Evolutionary conservation across 2,888 invertebrate genomes (phyloP).

Genomic region (Dryomyza anilis): DNA sequence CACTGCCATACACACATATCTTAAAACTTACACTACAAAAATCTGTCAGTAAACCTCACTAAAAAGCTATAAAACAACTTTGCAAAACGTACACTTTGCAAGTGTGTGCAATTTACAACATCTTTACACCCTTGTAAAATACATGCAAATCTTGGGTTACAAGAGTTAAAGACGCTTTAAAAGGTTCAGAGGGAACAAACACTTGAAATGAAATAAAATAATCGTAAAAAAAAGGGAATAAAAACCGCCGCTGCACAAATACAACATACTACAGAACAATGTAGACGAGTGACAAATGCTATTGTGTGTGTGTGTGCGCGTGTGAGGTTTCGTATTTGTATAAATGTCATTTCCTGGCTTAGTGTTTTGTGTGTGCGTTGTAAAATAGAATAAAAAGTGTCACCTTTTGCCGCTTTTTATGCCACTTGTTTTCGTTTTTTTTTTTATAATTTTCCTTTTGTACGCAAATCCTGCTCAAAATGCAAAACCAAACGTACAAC

Average conservation of each 20-base stretch:
- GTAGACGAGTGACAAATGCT: conserved; percentile 6
- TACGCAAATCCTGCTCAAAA: conserved; percentile 21
- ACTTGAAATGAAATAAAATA: neutral
- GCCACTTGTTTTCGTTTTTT: neutral
- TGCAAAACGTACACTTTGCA: too few relatives aligned
- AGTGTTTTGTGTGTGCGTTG: neutral
- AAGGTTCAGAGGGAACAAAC: neutral
- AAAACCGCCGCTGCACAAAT: too few relatives aligned
- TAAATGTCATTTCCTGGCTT: conserved; percentile 1
- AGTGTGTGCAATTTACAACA: too few relatives aligned
- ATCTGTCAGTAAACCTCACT: too few relatives aligned
- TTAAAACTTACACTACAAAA: too few relatives aligned
- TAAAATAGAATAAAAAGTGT: conserved; percentile 12
- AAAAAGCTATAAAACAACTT: too few relatives aligned
- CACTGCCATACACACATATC: too few relatives aligned
- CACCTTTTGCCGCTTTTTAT: conserved; percentile 12
- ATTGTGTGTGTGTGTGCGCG: neutral
- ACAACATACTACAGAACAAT: too few relatives aligned
- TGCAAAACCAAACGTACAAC: conserved; percentile 20
- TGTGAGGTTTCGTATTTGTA: neutral
- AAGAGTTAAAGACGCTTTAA: conserved; percentile 17
- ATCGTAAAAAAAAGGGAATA: neutral
- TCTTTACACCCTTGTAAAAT: neutral
- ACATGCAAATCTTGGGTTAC: conserved; percentile 20
- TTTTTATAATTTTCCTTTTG: neutral